These are phyloP conservation scores for Diphyllodes magnificus DNA, from an alignment of 2,113 vertebrate genomes.

Conservation along the genomic window DNA sequence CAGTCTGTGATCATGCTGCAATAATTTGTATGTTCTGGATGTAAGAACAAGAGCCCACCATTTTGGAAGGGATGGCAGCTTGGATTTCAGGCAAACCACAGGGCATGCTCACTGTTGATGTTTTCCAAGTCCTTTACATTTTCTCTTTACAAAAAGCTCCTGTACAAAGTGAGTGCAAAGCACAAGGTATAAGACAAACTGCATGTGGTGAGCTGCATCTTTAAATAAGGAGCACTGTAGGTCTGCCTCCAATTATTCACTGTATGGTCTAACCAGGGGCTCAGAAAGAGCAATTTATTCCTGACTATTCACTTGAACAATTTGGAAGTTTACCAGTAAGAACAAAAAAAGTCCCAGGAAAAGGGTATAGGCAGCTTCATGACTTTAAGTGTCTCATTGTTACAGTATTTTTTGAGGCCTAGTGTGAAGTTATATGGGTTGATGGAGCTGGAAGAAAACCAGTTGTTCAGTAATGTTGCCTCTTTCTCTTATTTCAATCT, in stretches of 20 bases:
- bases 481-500: background rate
- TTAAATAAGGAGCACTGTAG: background rate
- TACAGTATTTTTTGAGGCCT: background rate
- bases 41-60: background rate
- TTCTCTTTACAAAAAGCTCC: background rate
- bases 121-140: background rate
- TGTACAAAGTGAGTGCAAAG: background rate
- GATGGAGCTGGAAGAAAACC: slow-evolving; percentile 12
- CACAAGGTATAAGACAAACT: background rate
- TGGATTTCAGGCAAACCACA: slow-evolving; percentile 17
- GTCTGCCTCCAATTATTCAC: background rate
- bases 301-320: slow-evolving; percentile 11
- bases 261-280: background rate
- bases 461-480: slow-evolving; percentile 4
- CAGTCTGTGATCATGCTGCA: background rate
- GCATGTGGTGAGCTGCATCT: background rate
- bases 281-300: slow-evolving; percentile 38
- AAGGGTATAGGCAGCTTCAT: slow-evolving; percentile 2
- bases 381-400: background rate
- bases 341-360: slow-evolving; percentile 27
- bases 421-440: background rate
- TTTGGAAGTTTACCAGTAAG: slow-evolving; percentile 34
- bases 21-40: background rate
- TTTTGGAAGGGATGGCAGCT: background rate
- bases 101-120: background rate